Evolutionary conservation across 2,113 vertebrate species (phyloP), one percentile per base, ranked within the genome.

Genomic region (Halichoerus grypus): DNA sequence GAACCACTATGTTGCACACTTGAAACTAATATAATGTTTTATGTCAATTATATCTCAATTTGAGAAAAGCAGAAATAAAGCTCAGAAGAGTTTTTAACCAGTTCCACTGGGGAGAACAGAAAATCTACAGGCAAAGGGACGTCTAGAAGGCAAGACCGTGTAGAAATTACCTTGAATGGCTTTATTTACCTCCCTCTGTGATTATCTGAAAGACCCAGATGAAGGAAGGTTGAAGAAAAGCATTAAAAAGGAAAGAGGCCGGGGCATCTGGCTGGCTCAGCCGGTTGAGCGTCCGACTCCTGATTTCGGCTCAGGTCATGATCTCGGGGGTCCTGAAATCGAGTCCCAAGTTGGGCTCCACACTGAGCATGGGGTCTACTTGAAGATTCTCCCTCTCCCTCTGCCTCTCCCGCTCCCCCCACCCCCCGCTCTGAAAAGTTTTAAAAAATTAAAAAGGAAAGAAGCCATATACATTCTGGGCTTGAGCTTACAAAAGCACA

Each of bases 41-140:
- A 39, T 2, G 1, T 31, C n/a, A 0, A 14, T 5, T 26, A 13
- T 1, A 21, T 51, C 36, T 21, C 24, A 2, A 31, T 26, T 7
- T 3, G 6, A 87, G n/a, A 4, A 71, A 71, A 71, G 15, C 7
- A 36, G 3, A 31, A 36, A 24, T 59, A 49, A 76, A 93, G 61
- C 28, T 86, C 46, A 69, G 21, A 51, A 46, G 49, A 24, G 0
- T 81, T 36, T 46, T 36, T 11, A n/a, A 71, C 49, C 21, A 31
- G 39, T 63, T 42, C 3, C 7, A 7, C 83, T 26, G 65, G 42
- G 7, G 16, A 55, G 15, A n/a, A 8, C 53, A 85, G n/a, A 39
- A 79, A 53, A 33, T 53, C 18, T 90, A n/a, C 49, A 24, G 7
- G 24, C 51, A 88, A 49, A 82, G 6, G n/a, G 36, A n/a, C 24